phyloP scores from a whole-genome alignment of 1,140 invertebrate species.

The Vanessa atalanta region DNA sequence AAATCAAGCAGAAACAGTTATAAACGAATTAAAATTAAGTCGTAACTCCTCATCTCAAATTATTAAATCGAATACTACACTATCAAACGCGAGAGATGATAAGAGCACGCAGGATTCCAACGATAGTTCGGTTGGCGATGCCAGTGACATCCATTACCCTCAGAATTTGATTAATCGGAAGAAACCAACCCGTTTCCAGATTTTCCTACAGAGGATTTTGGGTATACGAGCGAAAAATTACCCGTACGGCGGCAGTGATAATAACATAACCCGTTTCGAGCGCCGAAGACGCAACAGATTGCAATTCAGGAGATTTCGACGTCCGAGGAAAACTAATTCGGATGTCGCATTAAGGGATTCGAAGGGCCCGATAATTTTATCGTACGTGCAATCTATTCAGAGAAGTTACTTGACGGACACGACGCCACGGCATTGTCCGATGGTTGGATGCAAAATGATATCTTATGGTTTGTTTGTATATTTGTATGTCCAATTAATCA shows the following conservation, averaged over 20 bases:
- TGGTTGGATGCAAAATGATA: slow-evolving; percentile 62
- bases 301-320: slow-evolving; percentile 51
- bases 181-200: slow-evolving; percentile 59
- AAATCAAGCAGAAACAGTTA: slow-evolving; percentile 46
- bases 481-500: background rate
- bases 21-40: slow-evolving; percentile 53
- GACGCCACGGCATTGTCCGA: slow-evolving; percentile 65
- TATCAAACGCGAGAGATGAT: slow-evolving; percentile 35
- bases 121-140: slow-evolving; percentile 33
- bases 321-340: slow-evolving; percentile 58
- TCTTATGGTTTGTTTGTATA: slow-evolving; percentile 55
- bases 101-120: slow-evolving; percentile 52
- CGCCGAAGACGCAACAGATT: slow-evolving; percentile 46
- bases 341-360: slow-evolving; percentile 52
- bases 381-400: slow-evolving; percentile 63
- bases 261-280: slow-evolving; percentile 57
- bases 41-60: slow-evolving; percentile 41
- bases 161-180: slow-evolving; percentile 49
- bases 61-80: slow-evolving; percentile 35
- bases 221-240: slow-evolving; percentile 54
- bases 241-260: slow-evolving; percentile 62
- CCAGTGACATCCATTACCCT: slow-evolving; percentile 5
- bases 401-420: slow-evolving; percentile 62
- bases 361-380: slow-evolving; percentile 58
- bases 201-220: slow-evolving; percentile 62